A percentile compares a stretch with the other conserved stretches of the same genome.
phyloP scores from a whole-genome alignment of 2,113 vertebrate genomes.

The Ageneiosus marmoratus region DNA sequence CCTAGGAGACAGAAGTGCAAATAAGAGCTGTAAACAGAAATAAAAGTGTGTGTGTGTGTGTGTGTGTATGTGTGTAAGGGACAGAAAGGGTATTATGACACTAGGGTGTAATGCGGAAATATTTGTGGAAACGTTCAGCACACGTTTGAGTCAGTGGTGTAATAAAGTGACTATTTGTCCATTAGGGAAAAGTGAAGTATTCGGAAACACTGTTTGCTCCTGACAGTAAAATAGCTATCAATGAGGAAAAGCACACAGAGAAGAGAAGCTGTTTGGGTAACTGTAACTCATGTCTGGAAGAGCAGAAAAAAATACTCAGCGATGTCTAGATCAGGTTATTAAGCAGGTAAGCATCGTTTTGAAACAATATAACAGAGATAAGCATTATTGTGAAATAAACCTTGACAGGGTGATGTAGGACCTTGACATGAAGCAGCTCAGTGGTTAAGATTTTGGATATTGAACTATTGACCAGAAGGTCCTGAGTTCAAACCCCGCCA shows the following conservation, averaged over 20 bases:
- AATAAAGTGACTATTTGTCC: conserved; percentile 19
- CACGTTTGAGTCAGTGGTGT: neutral
- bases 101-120: neutral
- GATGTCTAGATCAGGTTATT: too few species aligned
- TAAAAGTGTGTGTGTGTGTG: neutral
- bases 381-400: too few species aligned
- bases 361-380: too few species aligned
- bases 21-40: neutral
- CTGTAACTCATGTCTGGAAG: neutral
- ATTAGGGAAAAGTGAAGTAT: neutral
- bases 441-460: too few species aligned
- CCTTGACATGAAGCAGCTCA: too few species aligned
- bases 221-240: conserved; percentile 23
- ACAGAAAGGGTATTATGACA: conserved; percentile 10
- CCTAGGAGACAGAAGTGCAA: conserved; percentile 32
- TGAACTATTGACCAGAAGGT: too few species aligned
- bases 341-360: too few species aligned
- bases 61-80: neutral
- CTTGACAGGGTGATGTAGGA: too few species aligned
- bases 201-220: neutral
- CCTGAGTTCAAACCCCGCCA: too few species aligned
- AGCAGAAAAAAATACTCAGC: neutral
- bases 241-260: conserved; percentile 33
- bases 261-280: neutral
- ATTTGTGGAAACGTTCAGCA: conserved; percentile 36